Percentiles rank a stretch among this genome's conserved stretches.
Evolutionary conservation across 2,113 vertebrate species (phyloP).

Genomic region (Triplophysa siluroides): DNA sequence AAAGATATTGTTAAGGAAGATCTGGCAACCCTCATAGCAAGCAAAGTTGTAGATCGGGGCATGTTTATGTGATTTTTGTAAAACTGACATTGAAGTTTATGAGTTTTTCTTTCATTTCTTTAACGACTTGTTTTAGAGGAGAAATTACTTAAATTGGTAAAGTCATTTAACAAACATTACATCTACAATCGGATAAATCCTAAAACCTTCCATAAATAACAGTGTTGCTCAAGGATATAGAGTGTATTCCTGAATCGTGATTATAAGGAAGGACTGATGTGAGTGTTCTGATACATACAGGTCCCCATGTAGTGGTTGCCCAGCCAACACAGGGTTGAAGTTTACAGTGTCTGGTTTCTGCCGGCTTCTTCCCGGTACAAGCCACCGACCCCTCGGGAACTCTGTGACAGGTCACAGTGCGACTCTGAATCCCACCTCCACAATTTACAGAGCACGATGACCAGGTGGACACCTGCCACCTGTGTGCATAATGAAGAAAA

Average conservation of each 20-base stretch:
- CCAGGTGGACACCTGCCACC: slow-evolving; percentile 90
- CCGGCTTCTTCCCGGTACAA: slow-evolving; percentile 77
- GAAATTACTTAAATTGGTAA: no score
- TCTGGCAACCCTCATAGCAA: no score
- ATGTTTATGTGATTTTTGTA: no score
- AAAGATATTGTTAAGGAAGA: no score
- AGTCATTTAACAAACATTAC: no score
- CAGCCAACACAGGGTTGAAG: slow-evolving; percentile 83
- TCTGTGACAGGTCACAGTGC: slow-evolving; percentile 82
- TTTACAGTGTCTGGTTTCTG: slow-evolving; percentile 81
- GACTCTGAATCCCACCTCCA: slow-evolving; percentile 83
- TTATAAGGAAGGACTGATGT: neutral
- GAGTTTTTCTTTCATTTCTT: no score
- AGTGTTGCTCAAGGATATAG: neutral
- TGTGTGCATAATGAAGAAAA: slow-evolving; percentile 53
- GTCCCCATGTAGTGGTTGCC: slow-evolving; percentile 82
- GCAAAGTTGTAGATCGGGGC: no score
- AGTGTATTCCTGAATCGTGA: neutral
- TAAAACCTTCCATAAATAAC: neutral
- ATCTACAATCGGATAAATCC: no score
- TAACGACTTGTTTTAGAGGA: no score
- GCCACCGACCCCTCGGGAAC: slow-evolving; percentile 65
- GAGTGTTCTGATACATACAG: slow-evolving; percentile 72
- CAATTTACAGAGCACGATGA: slow-evolving; percentile 84
- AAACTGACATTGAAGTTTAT: no score